Base-by-base conservation (phyloP, 1,140 invertebrate genomes). In the Mactra quadrangularis region DNA sequence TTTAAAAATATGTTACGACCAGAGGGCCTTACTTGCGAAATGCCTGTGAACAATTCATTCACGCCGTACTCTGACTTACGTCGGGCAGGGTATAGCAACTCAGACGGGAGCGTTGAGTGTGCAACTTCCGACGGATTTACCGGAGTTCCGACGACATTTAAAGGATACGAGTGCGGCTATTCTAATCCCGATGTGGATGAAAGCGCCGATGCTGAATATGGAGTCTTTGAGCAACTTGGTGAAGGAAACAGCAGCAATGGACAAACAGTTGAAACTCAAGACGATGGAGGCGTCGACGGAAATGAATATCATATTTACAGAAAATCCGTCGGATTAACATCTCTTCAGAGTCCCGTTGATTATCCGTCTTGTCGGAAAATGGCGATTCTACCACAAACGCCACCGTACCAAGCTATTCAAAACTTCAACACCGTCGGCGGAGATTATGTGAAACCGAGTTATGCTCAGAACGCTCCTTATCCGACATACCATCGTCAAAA, bases 31-130 rank as follows among this genome's bases (percentile, higher is more conserved):
- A 81, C 33, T 52, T 81, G 77, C 55, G 77, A 81, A 81, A 71
- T 70, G 25, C 77, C 77, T 29, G 35, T 81, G 77, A 81, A 81
- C 71, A 81, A 70, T 81, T 71, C 64, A 81, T 81, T 70, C 59
- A 70, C 77, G 41, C 33, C 77, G 15, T 81, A 70, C 29, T 57
- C 62, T 19, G 77, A 81, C 33, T 22, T 55, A 50, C 41, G 77
- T 50, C 19, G 66, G 27, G 19, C 45, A 17, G 45, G 41, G 29
- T 22, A 11, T 22, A 27, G 17, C 6, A 38, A 68, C 3, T 38
- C 0, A 13, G 64, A 78, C 0, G 33, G 19, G 22, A 70, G 53
- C 57, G 45, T 27, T 33, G 50, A 59, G 22, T 59, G 66, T 62
- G n/a, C n/a, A n/a, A n/a, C n/a, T n/a, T 9, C 55, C 50, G 59